Conservation (phyloP, 2,113 vertebrate genomes). For the Anas platyrhynchos region DNA sequence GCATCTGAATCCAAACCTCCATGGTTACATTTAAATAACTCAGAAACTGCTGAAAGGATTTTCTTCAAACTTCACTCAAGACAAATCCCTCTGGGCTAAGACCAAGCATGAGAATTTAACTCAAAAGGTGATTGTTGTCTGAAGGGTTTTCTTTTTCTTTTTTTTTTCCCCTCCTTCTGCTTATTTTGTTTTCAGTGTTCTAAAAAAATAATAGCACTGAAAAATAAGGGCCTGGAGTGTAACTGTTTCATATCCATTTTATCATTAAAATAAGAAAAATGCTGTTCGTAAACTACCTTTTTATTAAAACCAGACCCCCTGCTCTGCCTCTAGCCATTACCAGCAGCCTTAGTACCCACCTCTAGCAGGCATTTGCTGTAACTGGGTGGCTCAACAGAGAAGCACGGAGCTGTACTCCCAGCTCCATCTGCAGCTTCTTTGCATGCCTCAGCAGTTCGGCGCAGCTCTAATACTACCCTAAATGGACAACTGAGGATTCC, state of each 20-base stretch:
- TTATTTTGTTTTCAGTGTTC: neutral
- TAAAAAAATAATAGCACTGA: constrained; percentile 1
- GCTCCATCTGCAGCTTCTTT: constrained; percentile 24
- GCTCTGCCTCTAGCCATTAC: constrained; percentile 12
- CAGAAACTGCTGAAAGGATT: constrained; percentile 66
- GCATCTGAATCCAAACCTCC: constrained; percentile 62
- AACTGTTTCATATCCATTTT: constrained; percentile 38
- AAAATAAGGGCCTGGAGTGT: neutral
- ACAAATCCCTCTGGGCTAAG: constrained; percentile 59
- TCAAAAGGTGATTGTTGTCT: constrained; percentile 64
- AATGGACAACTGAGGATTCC: constrained; percentile 49
- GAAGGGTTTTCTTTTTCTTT: neutral
- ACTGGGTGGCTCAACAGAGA: neutral
- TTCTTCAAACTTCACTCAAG: constrained; percentile 49
- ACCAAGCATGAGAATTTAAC: constrained; percentile 64
- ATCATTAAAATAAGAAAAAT: constrained; percentile 36
- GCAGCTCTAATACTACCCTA: constrained; percentile 32
- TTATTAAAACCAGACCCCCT: constrained; percentile 37
- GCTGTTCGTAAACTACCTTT: neutral
- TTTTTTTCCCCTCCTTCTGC: neutral
- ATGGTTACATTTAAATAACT: constrained; percentile 64
- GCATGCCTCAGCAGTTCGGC: constrained; percentile 20
- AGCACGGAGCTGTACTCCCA: neutral
- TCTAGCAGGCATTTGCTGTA: neutral
- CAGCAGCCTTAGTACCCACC: neutral